Evolutionary conservation across 1,140 invertebrate genomes (phyloP).

Genomic region (Hypsibius dujardini): DNA sequence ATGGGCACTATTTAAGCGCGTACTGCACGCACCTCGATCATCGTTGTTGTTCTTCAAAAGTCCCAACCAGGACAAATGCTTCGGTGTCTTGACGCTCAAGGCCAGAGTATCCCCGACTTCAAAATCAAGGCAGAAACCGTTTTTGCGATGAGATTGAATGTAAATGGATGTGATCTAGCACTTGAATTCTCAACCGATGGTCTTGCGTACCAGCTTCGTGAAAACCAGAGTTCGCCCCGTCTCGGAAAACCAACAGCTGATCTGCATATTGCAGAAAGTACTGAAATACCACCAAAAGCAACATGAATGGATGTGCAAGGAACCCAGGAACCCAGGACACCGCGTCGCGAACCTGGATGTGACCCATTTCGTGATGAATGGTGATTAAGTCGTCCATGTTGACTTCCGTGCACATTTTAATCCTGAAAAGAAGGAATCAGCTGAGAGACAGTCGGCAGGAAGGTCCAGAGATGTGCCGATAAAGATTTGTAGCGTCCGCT

Average conservation of each 20-base stretch:
- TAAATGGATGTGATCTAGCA: no score
- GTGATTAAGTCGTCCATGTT: slow-evolving; percentile 49
- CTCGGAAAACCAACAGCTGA: slow-evolving; percentile 49
- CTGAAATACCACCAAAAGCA: slow-evolving; percentile 14
- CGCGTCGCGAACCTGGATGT: slow-evolving; percentile 41
- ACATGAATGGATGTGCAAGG: no score
- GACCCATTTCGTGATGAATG: slow-evolving; percentile 73
- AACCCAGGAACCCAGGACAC: no score
- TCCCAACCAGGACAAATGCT: slow-evolving; percentile 18
- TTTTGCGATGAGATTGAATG: no score
- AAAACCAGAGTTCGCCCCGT: slow-evolving; percentile 59
- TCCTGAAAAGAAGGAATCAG: slow-evolving; percentile 27
- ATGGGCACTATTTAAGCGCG: neutral
- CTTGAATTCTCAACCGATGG: no score
- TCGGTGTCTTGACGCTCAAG: slow-evolving; percentile 13
- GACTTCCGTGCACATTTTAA: slow-evolving; percentile 22
- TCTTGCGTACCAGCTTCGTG: slow-evolving; percentile 48
- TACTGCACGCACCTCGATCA: neutral
- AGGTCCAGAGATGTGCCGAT: no score
- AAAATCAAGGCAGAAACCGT: no score
- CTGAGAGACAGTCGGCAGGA: no score
- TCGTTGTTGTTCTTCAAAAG: slow-evolving; percentile 11
- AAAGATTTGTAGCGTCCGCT: slow-evolving; percentile 15
- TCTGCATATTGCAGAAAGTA: slow-evolving; percentile 66
- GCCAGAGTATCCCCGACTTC: neutral